A percentile compares a stretch with the other conserved stretches of the same genome.
Evolutionary conservation across 2,888 invertebrate species (phyloP).

Genomic region (Schizotus pectinicornis): DNA sequence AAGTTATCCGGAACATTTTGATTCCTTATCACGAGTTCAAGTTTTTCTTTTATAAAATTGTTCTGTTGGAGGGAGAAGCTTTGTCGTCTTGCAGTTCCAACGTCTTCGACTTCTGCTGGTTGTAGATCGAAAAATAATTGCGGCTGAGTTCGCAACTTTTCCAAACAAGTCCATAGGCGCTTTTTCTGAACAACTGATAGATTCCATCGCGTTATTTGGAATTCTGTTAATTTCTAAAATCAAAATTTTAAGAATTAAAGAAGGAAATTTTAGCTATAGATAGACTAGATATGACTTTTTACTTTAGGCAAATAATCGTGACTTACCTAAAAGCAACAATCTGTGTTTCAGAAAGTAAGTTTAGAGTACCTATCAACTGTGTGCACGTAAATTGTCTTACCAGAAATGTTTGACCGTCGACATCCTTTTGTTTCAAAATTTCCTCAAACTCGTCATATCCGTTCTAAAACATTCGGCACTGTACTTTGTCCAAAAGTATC

Average conservation of each 20-base stretch:
- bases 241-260: slow-evolving; percentile 5
- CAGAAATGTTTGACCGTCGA: slow-evolving; percentile 36
- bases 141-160: slow-evolving; percentile 27
- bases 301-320: too few relatives aligned
- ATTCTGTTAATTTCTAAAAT: slow-evolving; percentile 30
- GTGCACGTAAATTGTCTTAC: slow-evolving; percentile 23
- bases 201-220: slow-evolving; percentile 30
- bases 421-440: slow-evolving; percentile 25
- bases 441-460: slow-evolving; percentile 30
- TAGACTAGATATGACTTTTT: too few relatives aligned
- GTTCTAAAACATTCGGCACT: slow-evolving; percentile 25
- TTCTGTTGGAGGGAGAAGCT: background rate
- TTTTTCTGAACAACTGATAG: slow-evolving; percentile 14
- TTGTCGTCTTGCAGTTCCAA: background rate
- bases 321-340: too few relatives aligned
- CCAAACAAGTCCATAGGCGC: slow-evolving; percentile 21
- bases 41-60: too few relatives aligned
- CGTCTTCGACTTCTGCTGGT: background rate
- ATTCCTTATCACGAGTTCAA: too few relatives aligned
- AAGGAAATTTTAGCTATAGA: too few relatives aligned
- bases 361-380: background rate
- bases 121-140: background rate
- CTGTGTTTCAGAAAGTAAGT: background rate
- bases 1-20: too few relatives aligned
- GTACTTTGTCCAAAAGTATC: too few relatives aligned